Evolutionary conservation across 2,113 vertebrate genomes (phyloP).

Genomic region (Gobiocypris rarus): DNA sequence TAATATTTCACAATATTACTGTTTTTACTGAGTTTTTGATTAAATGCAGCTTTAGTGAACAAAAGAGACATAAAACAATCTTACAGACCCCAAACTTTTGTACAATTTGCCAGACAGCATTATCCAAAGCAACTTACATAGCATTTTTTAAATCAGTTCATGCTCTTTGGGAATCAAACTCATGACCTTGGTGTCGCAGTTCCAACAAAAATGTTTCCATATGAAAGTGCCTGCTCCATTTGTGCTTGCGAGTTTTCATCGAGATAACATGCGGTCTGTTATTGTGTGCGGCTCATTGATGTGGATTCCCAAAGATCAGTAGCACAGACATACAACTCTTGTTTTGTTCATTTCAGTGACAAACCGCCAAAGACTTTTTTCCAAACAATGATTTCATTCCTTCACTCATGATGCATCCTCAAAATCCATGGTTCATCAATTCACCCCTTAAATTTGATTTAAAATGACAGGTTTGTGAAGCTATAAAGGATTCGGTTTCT

Average conservation of each 20-base stretch:
- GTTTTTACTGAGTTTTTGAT: neutral
- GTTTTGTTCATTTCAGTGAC: constrained; percentile 1
- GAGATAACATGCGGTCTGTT: neutral
- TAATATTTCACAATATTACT: neutral
- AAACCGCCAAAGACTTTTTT: neutral
- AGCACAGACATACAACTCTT: neutral
- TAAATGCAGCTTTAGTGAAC: neutral
- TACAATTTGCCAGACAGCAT: neutral
- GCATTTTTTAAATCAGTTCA: neutral
- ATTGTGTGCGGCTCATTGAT: constrained; percentile 1
- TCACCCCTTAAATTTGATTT: constrained; percentile 65
- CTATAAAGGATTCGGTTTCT: constrained; percentile 64
- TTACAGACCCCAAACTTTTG: neutral
- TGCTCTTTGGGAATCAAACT: neutral
- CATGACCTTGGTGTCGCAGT: neutral
- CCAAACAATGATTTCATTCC: constrained; percentile 11
- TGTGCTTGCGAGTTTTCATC: constrained; percentile 2
- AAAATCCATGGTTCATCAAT: constrained; percentile 65
- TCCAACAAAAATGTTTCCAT: constrained; percentile 11
- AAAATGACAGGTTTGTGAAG: constrained; percentile 64
- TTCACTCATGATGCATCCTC: constrained; percentile 20
- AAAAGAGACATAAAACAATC: neutral
- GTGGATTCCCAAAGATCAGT: constrained; percentile 22
- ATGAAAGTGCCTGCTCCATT: neutral
- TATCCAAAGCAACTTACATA: neutral